Evolutionary conservation across 2,113 vertebrate genomes (phyloP).

Genomic region (Recurvirostra avosetta): DNA sequence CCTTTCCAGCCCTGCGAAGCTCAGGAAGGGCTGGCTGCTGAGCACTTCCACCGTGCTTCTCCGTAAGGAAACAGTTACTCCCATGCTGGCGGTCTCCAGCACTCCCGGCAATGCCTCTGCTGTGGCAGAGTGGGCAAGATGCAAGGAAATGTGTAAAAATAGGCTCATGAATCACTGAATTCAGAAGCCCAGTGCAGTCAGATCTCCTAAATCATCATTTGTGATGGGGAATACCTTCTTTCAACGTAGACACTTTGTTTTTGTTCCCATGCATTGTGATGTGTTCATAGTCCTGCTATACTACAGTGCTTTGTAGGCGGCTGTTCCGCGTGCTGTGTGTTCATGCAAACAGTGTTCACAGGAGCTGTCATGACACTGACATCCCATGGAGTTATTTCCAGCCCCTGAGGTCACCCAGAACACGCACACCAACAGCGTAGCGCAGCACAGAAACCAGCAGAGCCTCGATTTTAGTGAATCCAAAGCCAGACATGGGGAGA

Average conservation of each 20-base stretch:
- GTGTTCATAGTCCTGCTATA: not conserved
- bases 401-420: not conserved
- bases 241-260: not conserved
- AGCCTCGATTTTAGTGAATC: not conserved
- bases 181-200: not conserved
- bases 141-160: not conserved
- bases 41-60: accelerated
- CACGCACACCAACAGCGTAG: not conserved
- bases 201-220: not conserved
- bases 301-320: not conserved
- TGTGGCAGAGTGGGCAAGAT: not conserved
- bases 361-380: not conserved
- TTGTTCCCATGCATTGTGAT: not conserved
- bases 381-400: not conserved
- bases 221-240: not conserved
- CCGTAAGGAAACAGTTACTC: not conserved
- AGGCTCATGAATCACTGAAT: not conserved
- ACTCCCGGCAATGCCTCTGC: not conserved
- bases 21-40: not conserved
- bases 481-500: not conserved
- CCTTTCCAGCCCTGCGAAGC: not conserved
- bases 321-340: accelerated
- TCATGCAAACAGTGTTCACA: not conserved
- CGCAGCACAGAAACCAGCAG: not conserved
- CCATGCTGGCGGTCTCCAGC: not conserved